Conservation (phyloP, 1,140 invertebrate species). For the Trichonephila inaurata region DNA sequence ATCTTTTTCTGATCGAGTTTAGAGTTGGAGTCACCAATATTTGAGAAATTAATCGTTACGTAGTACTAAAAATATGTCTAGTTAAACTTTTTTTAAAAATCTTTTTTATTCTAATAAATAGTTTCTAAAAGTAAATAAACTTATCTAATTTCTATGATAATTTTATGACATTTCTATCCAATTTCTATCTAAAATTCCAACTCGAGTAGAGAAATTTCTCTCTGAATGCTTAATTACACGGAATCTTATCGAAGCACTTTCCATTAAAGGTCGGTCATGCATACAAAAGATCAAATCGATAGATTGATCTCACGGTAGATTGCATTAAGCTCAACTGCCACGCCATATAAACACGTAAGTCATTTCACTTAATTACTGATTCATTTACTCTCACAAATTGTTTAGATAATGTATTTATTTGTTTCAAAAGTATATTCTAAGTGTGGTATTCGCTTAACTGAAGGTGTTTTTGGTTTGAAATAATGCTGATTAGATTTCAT, state of each 20-base stretch:
- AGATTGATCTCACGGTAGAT: background rate
- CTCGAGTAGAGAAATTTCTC: background rate
- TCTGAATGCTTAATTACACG: background rate
- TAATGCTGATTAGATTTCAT: background rate
- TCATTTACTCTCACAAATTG: background rate
- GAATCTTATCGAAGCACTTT: background rate
- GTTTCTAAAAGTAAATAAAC: no score
- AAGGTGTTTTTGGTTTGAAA: background rate
- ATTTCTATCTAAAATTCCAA: no score
- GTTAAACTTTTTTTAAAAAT: no score
- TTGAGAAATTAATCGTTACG: no score
- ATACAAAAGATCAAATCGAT: background rate
- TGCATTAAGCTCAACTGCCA: background rate
- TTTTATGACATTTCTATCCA: no score
- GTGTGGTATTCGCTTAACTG: background rate
- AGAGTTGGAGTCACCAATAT: no score
- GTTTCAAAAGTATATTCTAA: background rate
- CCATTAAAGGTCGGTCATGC: background rate
- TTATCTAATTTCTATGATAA: no score
- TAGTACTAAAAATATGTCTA: no score
- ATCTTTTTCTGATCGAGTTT: no score
- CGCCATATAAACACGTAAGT: background rate
- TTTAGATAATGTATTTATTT: background rate
- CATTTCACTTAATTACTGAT: constrained; percentile 4
- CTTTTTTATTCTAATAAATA: no score